phyloP scores from a whole-genome alignment of 23 tunicate species.

The Halocynthia roretzi region DNA sequence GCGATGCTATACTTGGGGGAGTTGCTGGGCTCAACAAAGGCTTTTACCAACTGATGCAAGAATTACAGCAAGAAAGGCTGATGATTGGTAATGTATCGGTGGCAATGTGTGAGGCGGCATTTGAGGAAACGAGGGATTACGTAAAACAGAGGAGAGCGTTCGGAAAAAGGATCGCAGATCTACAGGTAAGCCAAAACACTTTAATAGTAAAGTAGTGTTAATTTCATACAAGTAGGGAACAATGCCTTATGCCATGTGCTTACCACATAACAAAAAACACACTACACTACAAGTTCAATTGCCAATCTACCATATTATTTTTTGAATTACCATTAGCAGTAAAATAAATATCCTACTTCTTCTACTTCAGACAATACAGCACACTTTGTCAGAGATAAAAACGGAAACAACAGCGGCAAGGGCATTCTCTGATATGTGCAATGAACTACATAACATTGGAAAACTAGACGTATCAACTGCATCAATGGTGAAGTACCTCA shows the following conservation, averaged over 20 bases:
- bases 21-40: slow-evolving; percentile 85
- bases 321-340: too few species aligned
- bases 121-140: slow-evolving; percentile 91
- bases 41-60: slow-evolving; percentile 88
- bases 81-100: slow-evolving; percentile 62
- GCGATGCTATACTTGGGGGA: slow-evolving; percentile 86
- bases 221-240: too few species aligned
- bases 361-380: slow-evolving; percentile 60
- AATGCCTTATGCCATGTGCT: too few species aligned
- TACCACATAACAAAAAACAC: too few species aligned
- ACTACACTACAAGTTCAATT: too few species aligned
- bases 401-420: slow-evolving; percentile 81
- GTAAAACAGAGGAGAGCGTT: slow-evolving; percentile 97
- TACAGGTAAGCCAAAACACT: slow-evolving; percentile 12
- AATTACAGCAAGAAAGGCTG: slow-evolving; percentile 88
- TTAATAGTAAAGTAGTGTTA: too few species aligned
- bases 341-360: too few species aligned
- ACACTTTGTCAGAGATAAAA: slow-evolving; percentile 89
- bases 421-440: slow-evolving; percentile 78
- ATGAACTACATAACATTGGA: slow-evolving; percentile 58
- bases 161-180: slow-evolving; percentile 78
- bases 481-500: slow-evolving; percentile 90
- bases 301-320: too few species aligned
- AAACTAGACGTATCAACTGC: slow-evolving; percentile 91
- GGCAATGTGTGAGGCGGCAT: slow-evolving; percentile 80